These are phyloP conservation scores for Tiaroga cobitis DNA, from an alignment of 2,797 vertebrate genomes.

Conservation along the genomic window DNA sequence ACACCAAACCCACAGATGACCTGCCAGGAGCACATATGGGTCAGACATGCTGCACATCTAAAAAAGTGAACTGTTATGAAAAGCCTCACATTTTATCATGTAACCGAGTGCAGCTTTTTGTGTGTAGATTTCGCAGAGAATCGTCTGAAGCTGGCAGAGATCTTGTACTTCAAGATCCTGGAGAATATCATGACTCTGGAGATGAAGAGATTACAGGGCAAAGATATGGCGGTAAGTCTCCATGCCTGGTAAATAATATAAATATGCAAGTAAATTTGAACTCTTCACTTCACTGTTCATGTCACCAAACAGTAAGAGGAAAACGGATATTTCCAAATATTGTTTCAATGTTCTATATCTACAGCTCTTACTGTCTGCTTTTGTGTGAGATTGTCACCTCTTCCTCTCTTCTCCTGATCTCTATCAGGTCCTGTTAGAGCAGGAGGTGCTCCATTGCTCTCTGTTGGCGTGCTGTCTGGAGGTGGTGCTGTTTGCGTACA, in stretches of 20 bases:
- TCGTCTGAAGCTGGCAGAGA: conserved; percentile 92
- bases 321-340: not conserved
- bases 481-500: conserved; percentile 94
- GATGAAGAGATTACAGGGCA: conserved; percentile 87
- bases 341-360: too few species aligned
- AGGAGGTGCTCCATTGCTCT: conserved; percentile 93
- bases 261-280: not conserved
- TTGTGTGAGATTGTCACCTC: conserved; percentile 5
- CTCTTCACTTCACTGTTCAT: not conserved
- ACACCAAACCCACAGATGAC: conserved; percentile 87
- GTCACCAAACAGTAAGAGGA: not conserved
- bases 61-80: not conserved
- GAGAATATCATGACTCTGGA: conserved; percentile 93
- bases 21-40: conserved; percentile 92
- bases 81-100: not conserved
- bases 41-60: conserved; percentile 61
- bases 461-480: conserved; percentile 94
- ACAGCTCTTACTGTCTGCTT: not conserved
- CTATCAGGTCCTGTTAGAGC: conserved; percentile 87
- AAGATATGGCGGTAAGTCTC: conserved; percentile 92
- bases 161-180: conserved; percentile 95
- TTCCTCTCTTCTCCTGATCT: not conserved
- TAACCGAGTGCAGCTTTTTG: not conserved
- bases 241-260: not conserved
- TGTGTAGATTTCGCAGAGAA: conserved; percentile 93